phyloP scores from a whole-genome alignment of 2,888 invertebrate species.

The Drosophila yooni region DNA sequence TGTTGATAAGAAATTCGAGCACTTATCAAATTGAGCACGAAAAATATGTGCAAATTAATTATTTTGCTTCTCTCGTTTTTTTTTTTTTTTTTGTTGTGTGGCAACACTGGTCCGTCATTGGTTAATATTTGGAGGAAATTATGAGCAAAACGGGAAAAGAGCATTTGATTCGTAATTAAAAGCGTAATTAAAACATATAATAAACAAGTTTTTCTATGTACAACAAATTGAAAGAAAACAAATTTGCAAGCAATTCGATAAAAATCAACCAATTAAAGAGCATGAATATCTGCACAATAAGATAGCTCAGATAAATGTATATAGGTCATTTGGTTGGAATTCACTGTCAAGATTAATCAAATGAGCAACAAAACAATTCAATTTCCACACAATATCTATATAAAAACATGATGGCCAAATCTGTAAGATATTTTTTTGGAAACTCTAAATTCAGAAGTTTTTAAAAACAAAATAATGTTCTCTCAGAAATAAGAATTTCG shows the following conservation, averaged over 20 bases:
- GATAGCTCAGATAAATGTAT: conserved; percentile 15
- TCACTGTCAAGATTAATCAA: conserved; percentile 10
- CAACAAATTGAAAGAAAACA: conserved; percentile 16
- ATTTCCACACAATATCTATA: not conserved
- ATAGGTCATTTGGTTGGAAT: conserved; percentile 6
- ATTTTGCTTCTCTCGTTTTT: not conserved
- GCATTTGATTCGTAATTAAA: conserved; percentile 7
- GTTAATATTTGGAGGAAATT: conserved; percentile 28
- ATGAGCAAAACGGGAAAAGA: not conserved
- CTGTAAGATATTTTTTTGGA: not conserved
- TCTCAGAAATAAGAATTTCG: not conserved
- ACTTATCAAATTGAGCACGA: conserved; percentile 41
- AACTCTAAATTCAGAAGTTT: not conserved
- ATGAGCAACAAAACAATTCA: not conserved
- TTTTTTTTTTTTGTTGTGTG: conserved; percentile 23
- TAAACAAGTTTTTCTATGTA: conserved; percentile 16
- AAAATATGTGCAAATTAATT: conserved; percentile 15
- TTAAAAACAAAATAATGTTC: not conserved
- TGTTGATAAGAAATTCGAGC: conserved; percentile 48
- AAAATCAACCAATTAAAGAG: conserved; percentile 17
- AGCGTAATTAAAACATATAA: conserved; percentile 4
- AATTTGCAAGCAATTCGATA: conserved; percentile 37
- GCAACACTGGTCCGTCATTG: conserved; percentile 35
- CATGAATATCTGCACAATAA: conserved; percentile 16
- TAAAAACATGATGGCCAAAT: not conserved